These are phyloP conservation scores for Metalampra italica DNA, from an alignment of 2,888 invertebrate genomes.

Conservation along the genomic window DNA sequence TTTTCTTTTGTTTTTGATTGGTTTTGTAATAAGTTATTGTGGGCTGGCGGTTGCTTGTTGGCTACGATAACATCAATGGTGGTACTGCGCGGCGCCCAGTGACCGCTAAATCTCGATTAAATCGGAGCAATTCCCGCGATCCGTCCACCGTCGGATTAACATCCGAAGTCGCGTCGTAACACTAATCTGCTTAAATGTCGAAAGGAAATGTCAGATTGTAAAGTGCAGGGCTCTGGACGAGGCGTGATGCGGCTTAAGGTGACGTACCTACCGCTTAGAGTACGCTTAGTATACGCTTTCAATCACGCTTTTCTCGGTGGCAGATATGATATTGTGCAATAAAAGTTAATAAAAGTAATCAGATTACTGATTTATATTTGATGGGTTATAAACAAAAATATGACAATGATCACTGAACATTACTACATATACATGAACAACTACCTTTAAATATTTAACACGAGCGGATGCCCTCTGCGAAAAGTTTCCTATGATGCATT, in stretches of 20 bases:
- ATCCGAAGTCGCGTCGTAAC: slow-evolving; percentile 68
- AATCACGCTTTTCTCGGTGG: slow-evolving; percentile 30
- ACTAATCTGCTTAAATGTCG: slow-evolving; percentile 78
- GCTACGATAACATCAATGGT: not conserved
- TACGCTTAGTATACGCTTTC: slow-evolving; percentile 37
- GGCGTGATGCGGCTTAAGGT: slow-evolving; percentile 62
- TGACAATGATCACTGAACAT: no score
- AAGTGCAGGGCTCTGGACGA: slow-evolving; percentile 61
- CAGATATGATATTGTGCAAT: slow-evolving; percentile 10
- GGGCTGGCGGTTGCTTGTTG: not conserved
- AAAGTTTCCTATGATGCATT: no score
- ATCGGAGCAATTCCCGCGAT: slow-evolving; percentile 69
- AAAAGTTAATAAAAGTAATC: slow-evolving; percentile 2
- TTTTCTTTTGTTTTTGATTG: not conserved
- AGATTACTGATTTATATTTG: not conserved
- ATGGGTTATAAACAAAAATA: slow-evolving; percentile 1
- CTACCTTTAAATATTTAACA: no score
- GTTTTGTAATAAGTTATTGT: not conserved
- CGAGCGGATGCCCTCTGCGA: no score
- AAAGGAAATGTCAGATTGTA: slow-evolving; percentile 78
- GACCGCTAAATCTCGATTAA: slow-evolving; percentile 67
- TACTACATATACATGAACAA: no score
- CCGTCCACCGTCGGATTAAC: slow-evolving; percentile 73
- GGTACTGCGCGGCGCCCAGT: slow-evolving; percentile 27
- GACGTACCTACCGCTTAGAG: slow-evolving; percentile 56